phyloP scores from a whole-genome alignment of 2,113 vertebrate genomes.

The Anarhynchus alexandrinus region DNA sequence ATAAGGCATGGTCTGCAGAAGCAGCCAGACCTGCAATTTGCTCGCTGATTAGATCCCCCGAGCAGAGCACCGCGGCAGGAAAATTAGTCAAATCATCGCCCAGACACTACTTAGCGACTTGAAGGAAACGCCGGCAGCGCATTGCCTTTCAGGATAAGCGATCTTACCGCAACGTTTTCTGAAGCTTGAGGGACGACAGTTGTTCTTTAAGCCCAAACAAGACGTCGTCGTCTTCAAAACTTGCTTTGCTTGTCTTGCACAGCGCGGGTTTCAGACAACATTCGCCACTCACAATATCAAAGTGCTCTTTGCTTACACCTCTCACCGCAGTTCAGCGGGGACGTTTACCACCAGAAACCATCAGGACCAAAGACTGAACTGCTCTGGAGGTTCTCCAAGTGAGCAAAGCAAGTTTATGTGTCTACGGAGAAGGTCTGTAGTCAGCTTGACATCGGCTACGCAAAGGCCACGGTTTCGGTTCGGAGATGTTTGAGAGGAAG shows the following conservation, averaged over 20 bases:
- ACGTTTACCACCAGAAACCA: not conserved
- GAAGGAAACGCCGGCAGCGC: not conserved
- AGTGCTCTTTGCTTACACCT: not conserved
- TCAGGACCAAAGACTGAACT: not conserved
- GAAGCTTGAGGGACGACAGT: not conserved
- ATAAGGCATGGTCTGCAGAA: not conserved
- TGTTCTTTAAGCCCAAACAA: not conserved
- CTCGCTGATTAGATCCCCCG: not conserved
- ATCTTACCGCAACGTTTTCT: not conserved
- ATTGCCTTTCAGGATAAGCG: not conserved
- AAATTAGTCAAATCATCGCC: not conserved
- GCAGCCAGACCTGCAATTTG: slow-evolving; percentile 7
- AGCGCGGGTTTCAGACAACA: rapidly evolving
- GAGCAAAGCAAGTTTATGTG: not conserved
- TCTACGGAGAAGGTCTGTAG: not conserved
- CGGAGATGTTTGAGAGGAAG: not conserved
- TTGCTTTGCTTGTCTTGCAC: not conserved
- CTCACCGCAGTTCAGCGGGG: not conserved
- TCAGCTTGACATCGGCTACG: not conserved
- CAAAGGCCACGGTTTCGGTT: rapidly evolving
- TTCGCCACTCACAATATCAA: not conserved
- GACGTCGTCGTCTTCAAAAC: not conserved
- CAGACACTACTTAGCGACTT: not conserved
- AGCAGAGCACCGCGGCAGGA: not conserved
- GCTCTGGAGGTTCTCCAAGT: not conserved